A percentile compares a stretch with the other conserved stretches of the same genome.
phyloP scores from a whole-genome alignment of 1,140 invertebrate genomes.

The Papilio polytes region DNA sequence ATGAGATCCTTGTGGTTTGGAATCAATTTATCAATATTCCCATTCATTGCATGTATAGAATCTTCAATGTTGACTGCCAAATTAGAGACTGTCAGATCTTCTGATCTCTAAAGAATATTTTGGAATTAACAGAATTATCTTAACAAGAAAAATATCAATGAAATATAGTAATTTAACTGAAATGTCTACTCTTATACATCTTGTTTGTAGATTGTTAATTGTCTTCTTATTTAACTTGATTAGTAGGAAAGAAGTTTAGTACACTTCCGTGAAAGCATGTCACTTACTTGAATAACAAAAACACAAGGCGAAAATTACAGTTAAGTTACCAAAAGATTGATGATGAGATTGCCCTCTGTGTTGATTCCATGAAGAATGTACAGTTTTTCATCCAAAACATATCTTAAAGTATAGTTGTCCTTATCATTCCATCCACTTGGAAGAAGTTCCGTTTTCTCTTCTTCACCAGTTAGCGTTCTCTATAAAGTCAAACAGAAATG shows the following conservation, averaged over 20 bases:
- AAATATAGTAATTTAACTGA: neutral
- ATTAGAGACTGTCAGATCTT: constrained; percentile 69
- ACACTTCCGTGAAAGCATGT: too few species aligned
- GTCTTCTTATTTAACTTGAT: too few species aligned
- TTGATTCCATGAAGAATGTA: constrained; percentile 88
- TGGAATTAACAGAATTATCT: neutral
- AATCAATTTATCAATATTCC: constrained; percentile 77
- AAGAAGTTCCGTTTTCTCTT: constrained; percentile 87
- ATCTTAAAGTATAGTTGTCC: constrained; percentile 87
- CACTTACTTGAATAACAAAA: neutral
- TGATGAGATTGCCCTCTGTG: constrained; percentile 86
- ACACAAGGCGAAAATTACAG: neutral
- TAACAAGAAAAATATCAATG: neutral
- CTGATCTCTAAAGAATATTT: constrained; percentile 64
- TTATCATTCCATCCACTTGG: constrained; percentile 88
- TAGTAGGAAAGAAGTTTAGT: too few species aligned
- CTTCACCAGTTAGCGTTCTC: constrained; percentile 85
- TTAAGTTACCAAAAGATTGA: constrained; percentile 87
- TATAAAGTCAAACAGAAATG: constrained; percentile 59
- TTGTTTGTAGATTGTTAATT: too few species aligned
- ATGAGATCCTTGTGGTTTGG: constrained; percentile 81
- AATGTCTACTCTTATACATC: too few species aligned
- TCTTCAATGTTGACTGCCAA: constrained; percentile 66
- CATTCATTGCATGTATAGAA: constrained; percentile 48
- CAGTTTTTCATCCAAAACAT: constrained; percentile 86